Base-by-base conservation (phyloP, 1,140 invertebrate genomes). In the Apis dorsata region DNA sequence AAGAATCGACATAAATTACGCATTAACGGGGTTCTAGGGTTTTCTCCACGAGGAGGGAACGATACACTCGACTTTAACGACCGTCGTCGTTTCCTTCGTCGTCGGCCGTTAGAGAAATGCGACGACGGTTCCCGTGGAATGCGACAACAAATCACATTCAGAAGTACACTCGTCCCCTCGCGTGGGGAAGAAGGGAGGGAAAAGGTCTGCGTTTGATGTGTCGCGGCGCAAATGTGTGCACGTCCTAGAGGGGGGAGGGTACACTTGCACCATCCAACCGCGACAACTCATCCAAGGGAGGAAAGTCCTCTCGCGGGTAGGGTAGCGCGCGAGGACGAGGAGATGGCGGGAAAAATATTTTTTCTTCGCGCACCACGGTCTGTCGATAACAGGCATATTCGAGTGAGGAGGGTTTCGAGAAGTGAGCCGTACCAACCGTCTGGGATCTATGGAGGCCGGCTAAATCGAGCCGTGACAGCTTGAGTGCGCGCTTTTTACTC, bases 121-220 rank as follows among this genome's bases (percentile, higher is more conserved):
- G 24, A 49, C 24, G 28, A 24, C 53, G 77, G 71, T 11, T 21
- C 11, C 24, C 44, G 65, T 17, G 59, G 70, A 68, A 75, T 17
- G 83, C 84, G 80, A 80, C 83, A 80, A 88, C 86, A 86, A 88
- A 88, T 88, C 87, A 85, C 80, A 86, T 80, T 88, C 77, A 74
- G 65, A 60, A 85, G 63, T 76, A 69, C 73, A 85, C 71, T 88
- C 86, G 79, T 87, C 71, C 57, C 1, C 60, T 8, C 55, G 65
- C 11, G 21, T 5, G 21, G 24, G 28, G 34, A 34, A 4, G 24
- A 5, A 53, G 11, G 10, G 49, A 5, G 21, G 11, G 19, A 17
- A 17, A 53, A 19, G 28, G 49, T 75, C 86, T 88, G 87, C 79
- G 73, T 85, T 88, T 87, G 87, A 88, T 88, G 80, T 87, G 76